phyloP scores from a whole-genome alignment of 2,797 vertebrate species.

The Mormyrops boulengeri region DNA sequence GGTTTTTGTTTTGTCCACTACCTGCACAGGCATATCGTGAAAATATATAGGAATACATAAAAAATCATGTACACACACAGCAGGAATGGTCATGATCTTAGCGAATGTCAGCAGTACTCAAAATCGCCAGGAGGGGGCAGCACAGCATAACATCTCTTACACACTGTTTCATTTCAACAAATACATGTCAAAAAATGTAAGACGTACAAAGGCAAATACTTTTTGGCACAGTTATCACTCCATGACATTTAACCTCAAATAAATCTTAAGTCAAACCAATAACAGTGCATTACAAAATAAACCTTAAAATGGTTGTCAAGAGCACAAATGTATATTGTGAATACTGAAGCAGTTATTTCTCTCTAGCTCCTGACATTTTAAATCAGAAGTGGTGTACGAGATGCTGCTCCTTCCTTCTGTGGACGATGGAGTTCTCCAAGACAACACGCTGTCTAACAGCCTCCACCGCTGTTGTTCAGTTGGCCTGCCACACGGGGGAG shows the following conservation, averaged over 20 bases:
- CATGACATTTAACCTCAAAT: slow-evolving; percentile 56
- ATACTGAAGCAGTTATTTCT: neutral
- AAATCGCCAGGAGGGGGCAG: slow-evolving; percentile 77
- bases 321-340: slow-evolving; percentile 1
- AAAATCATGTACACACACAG: slow-evolving; percentile 43
- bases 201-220: slow-evolving; percentile 50
- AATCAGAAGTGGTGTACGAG: neutral
- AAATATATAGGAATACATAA: slow-evolving; percentile 50
- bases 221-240: slow-evolving; percentile 67
- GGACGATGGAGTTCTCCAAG: neutral
- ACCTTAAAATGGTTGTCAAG: neutral
- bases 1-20: slow-evolving; percentile 9
- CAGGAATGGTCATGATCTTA: slow-evolving; percentile 39
- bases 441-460: neutral
- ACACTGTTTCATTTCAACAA: slow-evolving; percentile 48
- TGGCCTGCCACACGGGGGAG: neutral
- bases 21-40: slow-evolving; percentile 35
- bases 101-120: slow-evolving; percentile 66
- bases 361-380: neutral
- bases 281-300: slow-evolving; percentile 9
- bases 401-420: neutral
- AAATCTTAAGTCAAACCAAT: slow-evolving; percentile 52
- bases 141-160: slow-evolving; percentile 9
- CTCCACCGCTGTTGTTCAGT: neutral
- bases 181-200: slow-evolving; percentile 61